phyloP scores from a whole-genome alignment of 2,888 invertebrate genomes.

The Anticlea derivata region DNA sequence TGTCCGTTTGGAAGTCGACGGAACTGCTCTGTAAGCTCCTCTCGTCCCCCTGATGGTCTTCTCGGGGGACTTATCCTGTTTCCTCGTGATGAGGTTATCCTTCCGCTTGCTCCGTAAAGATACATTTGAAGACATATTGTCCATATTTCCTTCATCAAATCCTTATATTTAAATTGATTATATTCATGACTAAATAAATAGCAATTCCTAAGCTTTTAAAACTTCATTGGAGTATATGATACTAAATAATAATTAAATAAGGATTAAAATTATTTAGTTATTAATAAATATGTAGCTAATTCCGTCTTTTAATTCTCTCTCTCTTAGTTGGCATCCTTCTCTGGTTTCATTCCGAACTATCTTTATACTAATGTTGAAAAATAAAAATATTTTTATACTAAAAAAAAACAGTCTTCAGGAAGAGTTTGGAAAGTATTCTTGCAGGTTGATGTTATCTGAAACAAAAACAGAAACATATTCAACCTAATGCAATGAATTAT shows the following conservation, averaged over 20 bases:
- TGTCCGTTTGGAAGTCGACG: constrained; percentile 73
- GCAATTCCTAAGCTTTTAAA: constrained; percentile 46
- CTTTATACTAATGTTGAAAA: constrained; percentile 59
- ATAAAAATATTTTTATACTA: constrained; percentile 58
- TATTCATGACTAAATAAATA: constrained; percentile 50
- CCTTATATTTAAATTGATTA: constrained; percentile 42
- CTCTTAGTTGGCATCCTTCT: constrained; percentile 70
- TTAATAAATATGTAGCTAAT: constrained; percentile 64
- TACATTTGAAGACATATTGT: constrained; percentile 78
- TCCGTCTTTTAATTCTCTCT: constrained; percentile 83
- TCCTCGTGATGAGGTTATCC: constrained; percentile 78
- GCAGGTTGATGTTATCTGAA: constrained; percentile 76
- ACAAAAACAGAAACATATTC: constrained; percentile 50
- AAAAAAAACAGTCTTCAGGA: constrained; percentile 77
- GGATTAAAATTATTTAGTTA: constrained; percentile 64
- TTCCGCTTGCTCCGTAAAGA: constrained; percentile 74
- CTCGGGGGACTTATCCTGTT: constrained; percentile 81
- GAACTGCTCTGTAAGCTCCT: constrained; percentile 71
- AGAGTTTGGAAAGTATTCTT: constrained; percentile 78
- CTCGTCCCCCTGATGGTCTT: constrained; percentile 77
- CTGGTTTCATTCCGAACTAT: constrained; percentile 48
- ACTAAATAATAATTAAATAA: constrained; percentile 48
- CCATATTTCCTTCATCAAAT: constrained; percentile 68
- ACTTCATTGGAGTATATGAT: constrained; percentile 38
- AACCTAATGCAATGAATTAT: neutral